Evolutionary conservation across 2,113 vertebrate genomes (phyloP).

Genomic region (Elephas maximus): DNA sequence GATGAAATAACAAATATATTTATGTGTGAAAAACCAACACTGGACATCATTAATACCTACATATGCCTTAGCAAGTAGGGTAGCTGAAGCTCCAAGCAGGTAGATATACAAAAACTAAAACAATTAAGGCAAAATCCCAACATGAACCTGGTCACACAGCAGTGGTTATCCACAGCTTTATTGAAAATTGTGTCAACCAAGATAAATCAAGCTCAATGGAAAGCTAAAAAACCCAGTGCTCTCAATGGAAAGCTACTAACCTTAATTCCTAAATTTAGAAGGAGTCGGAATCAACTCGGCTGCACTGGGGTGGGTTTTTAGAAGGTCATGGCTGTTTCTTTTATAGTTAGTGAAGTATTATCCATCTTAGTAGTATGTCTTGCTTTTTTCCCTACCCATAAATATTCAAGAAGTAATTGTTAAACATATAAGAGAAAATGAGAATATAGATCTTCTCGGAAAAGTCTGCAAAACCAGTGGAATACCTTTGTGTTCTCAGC

Average conservation of each 20-base stretch:
- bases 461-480: constrained; percentile 61
- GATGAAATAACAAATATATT: background rate
- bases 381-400: background rate
- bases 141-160: background rate
- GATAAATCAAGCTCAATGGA: constrained; percentile 22
- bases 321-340: background rate
- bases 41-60: background rate
- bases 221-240: background rate
- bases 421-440: background rate
- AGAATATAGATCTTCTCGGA: background rate
- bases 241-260: constrained; percentile 55
- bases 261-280: constrained; percentile 60
- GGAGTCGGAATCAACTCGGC: too few species aligned
- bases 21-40: background rate
- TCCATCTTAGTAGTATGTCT: constrained; percentile 23
- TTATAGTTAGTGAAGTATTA: background rate
- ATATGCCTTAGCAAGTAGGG: background rate
- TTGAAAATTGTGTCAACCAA: background rate
- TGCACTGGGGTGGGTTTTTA: too few species aligned
- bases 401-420: background rate
- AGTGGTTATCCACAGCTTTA: background rate
- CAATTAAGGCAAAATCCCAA: constrained; percentile 17
- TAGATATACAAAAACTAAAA: constrained; percentile 15
- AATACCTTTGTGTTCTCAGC: constrained; percentile 57
- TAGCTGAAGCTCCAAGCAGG: background rate